Base-by-base conservation (phyloP, 2,888 invertebrate species). In the Choristoneura rosaceana region DNA sequence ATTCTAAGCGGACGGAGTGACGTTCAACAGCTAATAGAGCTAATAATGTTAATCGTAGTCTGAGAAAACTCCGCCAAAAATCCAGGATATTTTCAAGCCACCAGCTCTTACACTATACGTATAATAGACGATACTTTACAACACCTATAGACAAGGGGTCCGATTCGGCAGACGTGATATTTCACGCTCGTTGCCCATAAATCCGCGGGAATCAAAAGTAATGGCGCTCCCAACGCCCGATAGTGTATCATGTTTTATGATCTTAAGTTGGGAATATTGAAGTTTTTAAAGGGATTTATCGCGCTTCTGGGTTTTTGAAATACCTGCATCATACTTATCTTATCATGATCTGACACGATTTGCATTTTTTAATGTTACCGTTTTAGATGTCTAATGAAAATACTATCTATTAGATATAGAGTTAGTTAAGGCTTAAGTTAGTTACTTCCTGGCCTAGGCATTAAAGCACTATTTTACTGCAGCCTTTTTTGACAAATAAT, bases 171-270 rank as follows among this genome's bases (percentile, higher is more conserved):
- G 17, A 12, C 65, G 67, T 55, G 67, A 71, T 71, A 71, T 67
- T 71, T 71, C 66, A 62, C 71, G 58, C 73, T 73, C 76, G 74
- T 74, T 73, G 63, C 58, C 75, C 69, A 76, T 78, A 77, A 76
- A 77, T 78, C 76, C 74, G 62, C 45, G 47, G 70, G 66, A 76
- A 77, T 76, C 76, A 74, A 76, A 76, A 77, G 74, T 76, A 77
- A 78, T 75, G 76, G 75, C 75, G 65, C 59, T 55, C 69, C 60
- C 65, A 70, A 70, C 73, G 68, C 62, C 55, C 75, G 76, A 77
- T 77, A 77, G 73, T 71, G 74, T 71, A 73, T 75, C 74, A 75
- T 73, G 74, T 77, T 74, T 77, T 76, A 76, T 70, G 75, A 74
- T 75, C 71, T 69, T 45, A 15, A 64, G 65, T 67, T 73, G 74